phyloP scores from a whole-genome alignment of 2,888 invertebrate genomes.

The Acrobasis repandana region DNA sequence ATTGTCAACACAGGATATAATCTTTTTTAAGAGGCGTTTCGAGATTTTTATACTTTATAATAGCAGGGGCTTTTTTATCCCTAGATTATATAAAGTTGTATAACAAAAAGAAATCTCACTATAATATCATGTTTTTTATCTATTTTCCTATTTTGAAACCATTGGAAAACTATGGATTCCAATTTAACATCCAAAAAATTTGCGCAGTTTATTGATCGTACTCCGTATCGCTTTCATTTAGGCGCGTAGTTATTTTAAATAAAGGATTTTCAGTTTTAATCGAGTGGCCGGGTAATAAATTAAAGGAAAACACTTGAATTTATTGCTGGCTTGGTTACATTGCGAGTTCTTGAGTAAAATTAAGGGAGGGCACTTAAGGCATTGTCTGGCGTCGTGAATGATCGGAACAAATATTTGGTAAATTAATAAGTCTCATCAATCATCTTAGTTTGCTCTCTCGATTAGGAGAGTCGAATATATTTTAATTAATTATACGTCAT shows the following conservation, averaged over 20 bases:
- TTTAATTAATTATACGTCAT: not conserved
- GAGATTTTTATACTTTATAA: too few relatives aligned
- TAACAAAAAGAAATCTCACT: too few relatives aligned
- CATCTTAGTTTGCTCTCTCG: slow-evolving; percentile 53
- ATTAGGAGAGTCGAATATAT: slow-evolving; percentile 12
- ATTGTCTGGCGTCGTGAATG: slow-evolving; percentile 37
- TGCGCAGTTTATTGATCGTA: not conserved
- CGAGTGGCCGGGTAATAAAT: slow-evolving; percentile 41
- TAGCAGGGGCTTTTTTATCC: too few relatives aligned
- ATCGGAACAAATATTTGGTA: slow-evolving; percentile 61
- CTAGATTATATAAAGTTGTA: too few relatives aligned
- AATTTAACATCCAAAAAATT: slow-evolving; percentile 2
- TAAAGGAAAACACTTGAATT: slow-evolving; percentile 59
- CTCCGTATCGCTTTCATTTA: slow-evolving; percentile 6
- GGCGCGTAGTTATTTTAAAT: slow-evolving; percentile 19
- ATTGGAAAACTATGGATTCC: not conserved
- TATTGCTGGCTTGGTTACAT: slow-evolving; percentile 33
- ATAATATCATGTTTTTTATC: too few relatives aligned
- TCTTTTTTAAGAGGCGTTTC: too few relatives aligned
- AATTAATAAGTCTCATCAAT: slow-evolving; percentile 63
- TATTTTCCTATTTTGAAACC: too few relatives aligned
- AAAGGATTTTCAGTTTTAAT: slow-evolving; percentile 27
- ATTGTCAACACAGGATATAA: too few relatives aligned
- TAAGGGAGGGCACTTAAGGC: slow-evolving; percentile 18
- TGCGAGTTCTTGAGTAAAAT: slow-evolving; percentile 27